Conservation (phyloP, 2,113 vertebrate genomes). For the human (Homo sapiens) region GRCh38 chr11:110502001-110502500, state of each 20-base stretch:
- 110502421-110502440: not conserved
- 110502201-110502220: not conserved
- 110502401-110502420: too few relatives aligned
- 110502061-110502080: not conserved
- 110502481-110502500: not conserved
- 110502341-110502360: not conserved
- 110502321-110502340: not conserved
- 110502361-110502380: too few relatives aligned
- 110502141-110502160: not conserved
- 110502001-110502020: not conserved
- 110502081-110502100: not conserved
- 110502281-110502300: not conserved
- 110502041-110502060: not conserved
- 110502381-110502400: not conserved
- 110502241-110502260: not conserved
- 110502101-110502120: not conserved
- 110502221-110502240: not conserved
- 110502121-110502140: not conserved
- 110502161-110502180: not conserved
- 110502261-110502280: not conserved
- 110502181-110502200: not conserved
- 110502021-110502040: not conserved
- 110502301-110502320: not conserved
- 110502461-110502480: not conserved
- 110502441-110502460: not conserved